Percentiles rank a stretch among this genome's conserved stretches.
Conservation (phyloP, 2,113 vertebrate species). For the Lucifuga dentata region DNA sequence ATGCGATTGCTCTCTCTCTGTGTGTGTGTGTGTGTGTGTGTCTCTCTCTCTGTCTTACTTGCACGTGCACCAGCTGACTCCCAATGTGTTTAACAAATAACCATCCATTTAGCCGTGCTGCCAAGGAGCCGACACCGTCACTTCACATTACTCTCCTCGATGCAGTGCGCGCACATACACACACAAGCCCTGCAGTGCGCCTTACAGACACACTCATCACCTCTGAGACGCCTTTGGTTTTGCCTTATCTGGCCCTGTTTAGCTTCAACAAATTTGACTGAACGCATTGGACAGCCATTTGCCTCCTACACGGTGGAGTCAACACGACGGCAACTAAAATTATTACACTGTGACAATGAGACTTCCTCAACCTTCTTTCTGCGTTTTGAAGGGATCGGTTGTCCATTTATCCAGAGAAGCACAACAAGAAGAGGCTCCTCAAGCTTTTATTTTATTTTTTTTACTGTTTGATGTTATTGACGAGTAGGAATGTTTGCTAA, state of each 20-base stretch:
- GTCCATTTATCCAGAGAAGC: no score
- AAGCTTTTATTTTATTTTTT: no score
- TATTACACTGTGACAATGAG: constrained; percentile 56
- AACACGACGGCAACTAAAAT: constrained; percentile 63
- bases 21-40: constrained; percentile 37
- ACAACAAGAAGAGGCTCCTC: no score
- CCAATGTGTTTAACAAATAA: constrained; percentile 97
- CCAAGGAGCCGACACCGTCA: constrained; percentile 92
- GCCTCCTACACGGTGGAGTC: constrained; percentile 63
- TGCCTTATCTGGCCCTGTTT: constrained; percentile 77
- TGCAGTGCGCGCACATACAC: constrained; percentile 58
- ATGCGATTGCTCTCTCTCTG: constrained; percentile 33
- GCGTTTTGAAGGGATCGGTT: constrained; percentile 8
- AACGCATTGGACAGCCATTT: constrained; percentile 56
- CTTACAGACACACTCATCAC: constrained; percentile 75
- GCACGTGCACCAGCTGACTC: constrained; percentile 86
- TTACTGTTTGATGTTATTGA: no score
- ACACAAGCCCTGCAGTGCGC: constrained; percentile 51
- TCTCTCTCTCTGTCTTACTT: background rate
- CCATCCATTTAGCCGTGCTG: constrained; percentile 92
- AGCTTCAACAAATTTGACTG: constrained; percentile 68
- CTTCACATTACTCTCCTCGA: constrained; percentile 92
- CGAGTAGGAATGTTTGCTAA: no score
- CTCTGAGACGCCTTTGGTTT: constrained; percentile 70
- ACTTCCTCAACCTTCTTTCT: no score